phyloP scores from a whole-genome alignment of 2,113 vertebrate species.

The Platichthys flesus region DNA sequence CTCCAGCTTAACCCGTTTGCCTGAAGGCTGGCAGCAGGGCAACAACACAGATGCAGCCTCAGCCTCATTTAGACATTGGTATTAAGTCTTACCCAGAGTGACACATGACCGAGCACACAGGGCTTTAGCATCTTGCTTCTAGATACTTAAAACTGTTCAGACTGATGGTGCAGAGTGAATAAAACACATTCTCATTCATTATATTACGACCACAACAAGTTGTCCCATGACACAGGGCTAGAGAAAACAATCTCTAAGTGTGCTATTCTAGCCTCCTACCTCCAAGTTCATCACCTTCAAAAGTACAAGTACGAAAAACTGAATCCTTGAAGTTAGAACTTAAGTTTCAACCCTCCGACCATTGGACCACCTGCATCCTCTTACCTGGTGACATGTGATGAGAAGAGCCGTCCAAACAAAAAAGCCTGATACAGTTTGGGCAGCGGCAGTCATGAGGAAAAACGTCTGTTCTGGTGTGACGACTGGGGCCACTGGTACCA shows the following conservation, averaged over 20 bases:
- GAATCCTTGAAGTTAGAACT: not conserved
- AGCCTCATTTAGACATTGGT: not conserved
- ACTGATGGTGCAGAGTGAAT: not conserved
- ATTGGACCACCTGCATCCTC: not conserved
- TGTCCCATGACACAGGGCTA: not conserved
- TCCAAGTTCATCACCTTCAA: too few relatives aligned
- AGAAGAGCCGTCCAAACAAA: slow-evolving; percentile 97
- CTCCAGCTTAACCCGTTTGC: not conserved
- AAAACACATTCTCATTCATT: not conserved
- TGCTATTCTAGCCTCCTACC: not conserved
- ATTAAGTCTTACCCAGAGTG: not conserved
- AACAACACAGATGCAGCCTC: not conserved
- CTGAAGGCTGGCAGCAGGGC: not conserved
- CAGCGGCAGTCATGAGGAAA: slow-evolving; percentile 94
- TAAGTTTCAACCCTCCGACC: not conserved
- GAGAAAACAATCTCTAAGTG: not conserved
- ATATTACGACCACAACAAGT: not conserved
- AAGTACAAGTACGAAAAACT: not conserved
- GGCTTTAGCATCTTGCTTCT: not conserved
- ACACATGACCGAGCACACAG: not conserved
- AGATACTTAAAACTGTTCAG: not conserved
- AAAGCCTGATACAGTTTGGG: slow-evolving; percentile 93
- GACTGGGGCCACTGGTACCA: slow-evolving; percentile 83
- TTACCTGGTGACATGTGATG: slow-evolving; percentile 96
- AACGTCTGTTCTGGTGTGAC: slow-evolving; percentile 86